A percentile compares a stretch with the other conserved stretches of the same genome.
Evolutionary conservation across 2,888 invertebrate species (phyloP).

Genomic region (Cryptus viduatorius): DNA sequence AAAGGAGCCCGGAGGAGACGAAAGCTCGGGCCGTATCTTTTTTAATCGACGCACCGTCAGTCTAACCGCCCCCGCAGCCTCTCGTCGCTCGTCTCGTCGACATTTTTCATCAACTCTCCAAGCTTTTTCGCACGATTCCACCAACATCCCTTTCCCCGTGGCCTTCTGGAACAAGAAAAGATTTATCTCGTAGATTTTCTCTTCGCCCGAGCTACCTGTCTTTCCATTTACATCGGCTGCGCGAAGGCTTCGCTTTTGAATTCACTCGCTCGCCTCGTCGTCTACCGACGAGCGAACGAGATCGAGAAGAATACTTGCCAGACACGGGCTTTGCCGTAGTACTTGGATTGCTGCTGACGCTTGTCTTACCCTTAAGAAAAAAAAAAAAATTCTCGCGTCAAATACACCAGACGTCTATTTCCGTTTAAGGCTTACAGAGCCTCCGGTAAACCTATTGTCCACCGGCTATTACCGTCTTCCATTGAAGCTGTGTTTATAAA

Average conservation of each 20-base stretch:
- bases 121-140: constrained; percentile 24
- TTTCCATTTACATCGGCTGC: constrained; percentile 52
- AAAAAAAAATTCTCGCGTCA: constrained; percentile 13
- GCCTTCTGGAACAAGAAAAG: constrained; percentile 17
- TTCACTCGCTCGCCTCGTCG: constrained; percentile 28
- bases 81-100: constrained; percentile 10
- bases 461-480: background rate
- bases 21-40: constrained; percentile 43
- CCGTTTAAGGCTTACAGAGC: constrained; percentile 1
- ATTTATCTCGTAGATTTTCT: constrained; percentile 39
- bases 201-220: constrained; percentile 34
- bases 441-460: background rate
- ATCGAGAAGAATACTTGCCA: background rate
- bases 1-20: background rate
- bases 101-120: constrained; percentile 25
- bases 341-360: constrained; percentile 18
- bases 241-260: constrained; percentile 37
- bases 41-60: constrained; percentile 69
- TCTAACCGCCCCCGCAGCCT: constrained; percentile 17
- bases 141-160: background rate
- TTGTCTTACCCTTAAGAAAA: background rate
- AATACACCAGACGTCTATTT: constrained; percentile 31
- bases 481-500: background rate
- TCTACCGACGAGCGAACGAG: background rate
- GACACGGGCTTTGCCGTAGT: background rate